A percentile compares a stretch with the other conserved stretches of the same genome.
These are phyloP conservation scores for Athene noctua DNA, from an alignment of 2,113 vertebrate species.

Conservation along the genomic window DNA sequence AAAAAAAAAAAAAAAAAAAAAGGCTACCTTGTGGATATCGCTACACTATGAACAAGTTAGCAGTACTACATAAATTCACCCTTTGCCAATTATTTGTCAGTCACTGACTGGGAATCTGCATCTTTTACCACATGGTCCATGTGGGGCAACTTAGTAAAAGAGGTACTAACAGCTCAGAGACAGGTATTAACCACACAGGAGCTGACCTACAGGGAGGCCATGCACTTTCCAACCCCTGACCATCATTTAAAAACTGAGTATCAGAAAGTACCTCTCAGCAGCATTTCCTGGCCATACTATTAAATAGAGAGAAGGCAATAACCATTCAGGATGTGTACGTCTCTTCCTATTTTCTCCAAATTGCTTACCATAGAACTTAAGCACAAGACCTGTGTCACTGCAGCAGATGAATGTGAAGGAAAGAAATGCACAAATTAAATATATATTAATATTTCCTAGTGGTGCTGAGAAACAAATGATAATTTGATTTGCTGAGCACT, in stretches of 20 bases:
- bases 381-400: neutral
- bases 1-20: neutral
- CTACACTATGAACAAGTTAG: neutral
- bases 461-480: neutral
- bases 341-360: neutral
- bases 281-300: neutral
- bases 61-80: neutral
- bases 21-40: neutral
- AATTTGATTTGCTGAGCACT: neutral
- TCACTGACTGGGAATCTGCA: neutral
- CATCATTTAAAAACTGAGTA: neutral
- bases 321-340: neutral
- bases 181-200: rapidly evolving
- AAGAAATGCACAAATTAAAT: neutral
- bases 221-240: neutral
- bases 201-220: neutral
- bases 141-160: neutral
- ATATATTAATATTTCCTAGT: neutral
- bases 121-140: neutral
- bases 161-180: neutral
- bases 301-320: neutral
- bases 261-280: neutral
- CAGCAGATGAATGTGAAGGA: neutral
- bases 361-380: neutral
- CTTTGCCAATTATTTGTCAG: neutral